Base-by-base conservation (phyloP, 1,140 invertebrate genomes). In the Sarcophaga peregrina region DNA sequence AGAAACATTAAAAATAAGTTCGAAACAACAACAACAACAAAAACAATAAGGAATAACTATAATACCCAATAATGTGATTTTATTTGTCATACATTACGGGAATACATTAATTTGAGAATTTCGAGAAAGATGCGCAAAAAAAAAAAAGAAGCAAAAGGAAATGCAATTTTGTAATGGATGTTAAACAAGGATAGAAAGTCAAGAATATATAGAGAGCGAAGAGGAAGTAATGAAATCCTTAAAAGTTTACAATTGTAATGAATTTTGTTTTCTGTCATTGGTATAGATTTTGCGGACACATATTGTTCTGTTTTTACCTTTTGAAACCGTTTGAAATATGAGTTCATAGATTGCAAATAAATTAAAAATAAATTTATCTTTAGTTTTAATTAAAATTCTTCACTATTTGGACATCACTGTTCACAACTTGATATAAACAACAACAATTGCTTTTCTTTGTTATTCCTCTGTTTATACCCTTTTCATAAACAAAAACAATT, bases 1-100 rank as follows among this genome's bases (percentile, higher is more conserved):
- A 5, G 11, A 84, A 83, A 86, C 54, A 52, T 46, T 52, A 17
- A 81, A 78, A 81, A 68, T 81, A 25, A 78, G 13, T 73, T 37
- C 82, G n/a, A 7, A 81, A 72, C 17, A 74, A 37, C 11, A 80
- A 50, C 6, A 50, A 89, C 83, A 89, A 89, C 84, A 87, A 37
- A 37, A 37, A 37, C 25, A 37, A 37, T 37, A 4, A 84, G 82
- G 80, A 86, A 54, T 20, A n/a, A 13, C 62, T 58, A 37, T 13
- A 50, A 78, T 17, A 15, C 9, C 11, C 47, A 45, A 47, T 78
- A 78, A 78, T 78, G 75, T 78, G 75, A 78, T 78, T 78, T 78
- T 78, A 78, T 78, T 78, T 78, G 75, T 25, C 75, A 78, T 78
- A 11, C 75, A 52, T 50, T 78, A 52, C 62, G 62, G 17, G 62